Conservation (phyloP, 2,888 invertebrate genomes). For the Leucophora obtusa region DNA sequence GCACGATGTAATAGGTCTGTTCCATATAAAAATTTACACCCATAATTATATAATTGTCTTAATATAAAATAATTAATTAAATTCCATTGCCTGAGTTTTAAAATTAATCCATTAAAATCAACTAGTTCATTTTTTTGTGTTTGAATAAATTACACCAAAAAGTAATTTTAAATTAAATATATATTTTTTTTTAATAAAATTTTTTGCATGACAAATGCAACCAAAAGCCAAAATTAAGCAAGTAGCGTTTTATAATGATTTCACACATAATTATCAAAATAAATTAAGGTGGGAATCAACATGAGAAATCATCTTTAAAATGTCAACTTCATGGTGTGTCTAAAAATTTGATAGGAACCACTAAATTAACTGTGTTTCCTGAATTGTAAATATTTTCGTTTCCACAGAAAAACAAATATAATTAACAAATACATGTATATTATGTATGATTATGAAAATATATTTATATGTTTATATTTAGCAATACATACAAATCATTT, state of each 20-base stretch:
- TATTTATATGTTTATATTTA: no score
- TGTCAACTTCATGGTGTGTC: neutral
- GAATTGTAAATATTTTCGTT: neutral
- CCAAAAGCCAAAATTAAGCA: conserved; percentile 30
- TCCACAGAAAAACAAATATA: no score
- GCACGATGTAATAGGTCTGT: no score
- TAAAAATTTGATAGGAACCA: neutral
- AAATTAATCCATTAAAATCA: neutral
- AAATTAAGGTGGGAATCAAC: neutral
- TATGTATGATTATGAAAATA: no score
- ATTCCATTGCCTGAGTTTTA: neutral
- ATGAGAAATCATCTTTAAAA: neutral
- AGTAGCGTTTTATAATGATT: conserved; percentile 24
- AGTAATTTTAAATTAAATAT: neutral
- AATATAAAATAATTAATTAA: no score
- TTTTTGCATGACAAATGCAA: conserved; percentile 44
- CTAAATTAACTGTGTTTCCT: neutral
- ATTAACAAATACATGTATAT: no score
- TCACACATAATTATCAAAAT: neutral
- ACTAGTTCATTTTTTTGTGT: neutral
- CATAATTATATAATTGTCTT: no score
- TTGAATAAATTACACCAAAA: neutral
- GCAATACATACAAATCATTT: no score
- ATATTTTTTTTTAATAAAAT: no score
- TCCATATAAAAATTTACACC: no score